Conservation (phyloP, 2,113 vertebrate genomes). For the Paramormyrops kingsleyae region DNA sequence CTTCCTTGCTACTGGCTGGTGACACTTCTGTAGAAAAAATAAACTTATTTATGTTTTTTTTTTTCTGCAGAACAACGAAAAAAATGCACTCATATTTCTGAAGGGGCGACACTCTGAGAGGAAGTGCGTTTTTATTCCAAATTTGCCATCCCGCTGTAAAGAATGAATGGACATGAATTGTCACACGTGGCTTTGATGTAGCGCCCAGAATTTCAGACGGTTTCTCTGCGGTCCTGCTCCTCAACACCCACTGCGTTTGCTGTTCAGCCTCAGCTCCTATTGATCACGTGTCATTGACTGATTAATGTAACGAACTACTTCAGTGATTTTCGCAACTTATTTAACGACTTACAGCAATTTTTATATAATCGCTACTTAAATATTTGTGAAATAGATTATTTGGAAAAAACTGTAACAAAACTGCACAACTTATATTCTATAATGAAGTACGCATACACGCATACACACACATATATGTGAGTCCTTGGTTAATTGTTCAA, state of each 20-base stretch:
- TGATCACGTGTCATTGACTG: neutral
- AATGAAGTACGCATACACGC: neutral
- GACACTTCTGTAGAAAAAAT: neutral
- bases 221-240: neutral
- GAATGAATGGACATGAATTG: neutral
- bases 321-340: neutral
- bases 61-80: conserved; percentile 48
- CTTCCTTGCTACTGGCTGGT: neutral
- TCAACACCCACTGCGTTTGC: neutral
- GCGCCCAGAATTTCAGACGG: too few relatives aligned
- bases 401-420: neutral
- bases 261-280: neutral
- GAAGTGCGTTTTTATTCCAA: neutral
- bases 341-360: neutral
- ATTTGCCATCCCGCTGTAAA: neutral
- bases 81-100: conserved; percentile 37
- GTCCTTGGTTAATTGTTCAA: neutral
- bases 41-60: conserved; percentile 25
- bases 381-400: neutral
- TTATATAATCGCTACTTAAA: neutral
- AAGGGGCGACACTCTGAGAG: conserved; percentile 17
- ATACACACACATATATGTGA: neutral
- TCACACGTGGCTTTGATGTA: neutral
- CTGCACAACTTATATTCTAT: neutral
- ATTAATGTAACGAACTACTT: neutral